Base-by-base conservation (phyloP, 1,140 invertebrate genomes). In the Nasonia vitripennis region DNA sequence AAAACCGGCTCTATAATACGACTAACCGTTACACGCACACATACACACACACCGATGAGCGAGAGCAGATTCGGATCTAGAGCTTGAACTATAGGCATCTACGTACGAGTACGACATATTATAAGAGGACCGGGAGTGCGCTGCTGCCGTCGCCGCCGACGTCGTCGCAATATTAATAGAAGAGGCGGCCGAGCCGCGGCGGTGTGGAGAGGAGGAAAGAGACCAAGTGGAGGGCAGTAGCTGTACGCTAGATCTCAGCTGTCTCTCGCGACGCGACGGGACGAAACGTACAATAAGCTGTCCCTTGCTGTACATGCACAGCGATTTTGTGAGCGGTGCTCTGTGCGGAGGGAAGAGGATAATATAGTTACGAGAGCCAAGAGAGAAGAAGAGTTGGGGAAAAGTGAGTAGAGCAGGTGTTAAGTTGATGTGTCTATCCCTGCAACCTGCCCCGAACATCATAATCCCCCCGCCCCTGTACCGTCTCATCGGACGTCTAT, bases 361-460 rank as follows among this genome's bases (percentile, higher is more conserved):
- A 34, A 41, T 73, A 73, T 73, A 73, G 27, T 34, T 37, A 10
- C 11, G 70, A 37, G 11, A 70, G 74, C 10, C 68, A 84, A 78
- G 83, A 84, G 45, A 70, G 77, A 84, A 73, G 77, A 84, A 71
- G 55, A 84, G 77, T 17, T 70, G 41, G 67, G 71, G 68, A 80
- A 85, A 85, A 85, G 83, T 85, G 83, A 85, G 83, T 85, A 85
- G 83, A 85, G 78, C 78, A 80, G 83, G 83, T 85, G 83, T 85
- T 70, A 80, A 75, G 78, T 75, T 80, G 68, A 78, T 85, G 77
- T 85, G 68, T 84, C 81, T 34, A 10, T 37, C 81, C 70, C 73
- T 37, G 3, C 73, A 77, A 23, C 62, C n/a, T 27, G 70, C 68
- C 27, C 10, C 23, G 0, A 71, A 37, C 20, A 37, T 37, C 34